Evolutionary conservation across 2,113 vertebrate species (phyloP).

Genomic region (Phodopus roborovskii): DNA sequence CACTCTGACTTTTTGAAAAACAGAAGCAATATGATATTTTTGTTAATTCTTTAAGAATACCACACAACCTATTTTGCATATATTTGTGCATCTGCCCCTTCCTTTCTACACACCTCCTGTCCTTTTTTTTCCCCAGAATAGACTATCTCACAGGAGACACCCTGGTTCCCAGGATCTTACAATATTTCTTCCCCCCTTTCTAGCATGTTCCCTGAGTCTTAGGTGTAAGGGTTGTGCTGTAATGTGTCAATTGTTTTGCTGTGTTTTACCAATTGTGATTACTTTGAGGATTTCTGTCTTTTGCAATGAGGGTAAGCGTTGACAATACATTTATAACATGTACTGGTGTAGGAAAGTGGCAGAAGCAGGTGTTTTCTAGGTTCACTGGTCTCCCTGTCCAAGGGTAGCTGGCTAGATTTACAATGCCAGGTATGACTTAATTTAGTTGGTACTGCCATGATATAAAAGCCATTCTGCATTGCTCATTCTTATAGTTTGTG

Average conservation of each 20-base stretch:
- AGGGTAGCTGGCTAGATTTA: not conserved
- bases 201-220: not conserved
- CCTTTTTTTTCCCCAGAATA: not conserved
- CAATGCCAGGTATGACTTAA: not conserved
- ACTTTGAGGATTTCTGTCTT: not conserved
- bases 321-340: not conserved
- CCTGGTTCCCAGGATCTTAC: not conserved
- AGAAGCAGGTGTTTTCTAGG: not conserved
- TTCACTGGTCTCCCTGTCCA: not conserved
- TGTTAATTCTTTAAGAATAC: not conserved
- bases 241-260: not conserved
- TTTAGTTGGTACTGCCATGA: not conserved
- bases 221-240: not conserved
- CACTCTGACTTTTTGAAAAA: not conserved
- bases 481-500: not conserved
- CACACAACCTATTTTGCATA: not conserved
- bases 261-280: not conserved
- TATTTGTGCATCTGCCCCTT: not conserved
- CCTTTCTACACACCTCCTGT: not conserved
- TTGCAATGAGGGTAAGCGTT: not conserved
- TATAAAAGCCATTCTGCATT: not conserved
- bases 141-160: not conserved
- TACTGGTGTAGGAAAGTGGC: not conserved
- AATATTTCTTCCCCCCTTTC: not conserved
- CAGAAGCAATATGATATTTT: not conserved